Base-by-base conservation (phyloP, 64 coral and sea anemone genomes). In the Montipora cactus region DNA sequence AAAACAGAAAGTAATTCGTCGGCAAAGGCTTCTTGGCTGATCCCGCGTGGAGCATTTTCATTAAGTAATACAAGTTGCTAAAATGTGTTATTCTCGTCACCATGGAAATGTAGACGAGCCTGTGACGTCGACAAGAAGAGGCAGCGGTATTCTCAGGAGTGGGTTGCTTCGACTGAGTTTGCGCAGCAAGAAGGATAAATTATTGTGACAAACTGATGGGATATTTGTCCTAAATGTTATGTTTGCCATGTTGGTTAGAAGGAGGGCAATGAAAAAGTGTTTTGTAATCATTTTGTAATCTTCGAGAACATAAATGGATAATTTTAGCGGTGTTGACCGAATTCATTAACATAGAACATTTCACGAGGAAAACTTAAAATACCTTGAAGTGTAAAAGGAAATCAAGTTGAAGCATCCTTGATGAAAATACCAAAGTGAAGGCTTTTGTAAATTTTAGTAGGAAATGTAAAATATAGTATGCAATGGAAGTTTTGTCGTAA, bases 111-210 rank as follows among this genome's bases (percentile, higher is more conserved):
- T 78, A 78, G 76, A 78, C 44, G 82, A 86, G 82, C 16, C 67
- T 20, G 19, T 48, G 67, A 51, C 64, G 46, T 16, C 82, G 49
- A 72, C 1, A 59, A 86, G 82, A 72, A 44, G 82, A 22, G 20
- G 13, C 47, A 86, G 82, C 44, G 82, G 47, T 47, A 21, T 86
- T 50, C 21, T 86, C 66, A 48, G 44, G 64, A 68, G 62, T 71
- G 82, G 82, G 47, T 48, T 86, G 8, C 62, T 86, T 0, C 82
- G 82, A 86, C 19, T 86, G 82, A 86, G 82, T 49, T 13, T 47
- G 47, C 82, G 82, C 44, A 1, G 46, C 82, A 86, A 86, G 82
- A 86, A 86, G 19, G 82, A 86, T 37, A 86, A 50, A 19, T 71
- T 49, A 19, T 71, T 49, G 62, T 3, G 47, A 49, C 76, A 47